Evolutionary conservation across 2,113 vertebrate species (phyloP).

Genomic region (Vicugna pacos): DNA sequence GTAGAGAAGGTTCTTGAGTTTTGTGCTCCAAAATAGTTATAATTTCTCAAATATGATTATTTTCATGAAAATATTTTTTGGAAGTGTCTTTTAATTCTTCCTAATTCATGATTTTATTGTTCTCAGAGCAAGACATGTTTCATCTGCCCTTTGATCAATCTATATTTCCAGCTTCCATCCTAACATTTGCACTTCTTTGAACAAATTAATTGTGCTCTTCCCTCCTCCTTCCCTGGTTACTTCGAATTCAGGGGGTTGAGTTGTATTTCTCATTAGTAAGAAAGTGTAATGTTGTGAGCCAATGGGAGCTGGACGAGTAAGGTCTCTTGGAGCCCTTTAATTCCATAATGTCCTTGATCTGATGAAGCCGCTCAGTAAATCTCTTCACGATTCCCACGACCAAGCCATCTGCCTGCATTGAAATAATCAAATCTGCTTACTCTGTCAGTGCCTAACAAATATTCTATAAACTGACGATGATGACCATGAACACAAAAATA

Average conservation of each 20-base stretch:
- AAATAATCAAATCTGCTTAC: constrained; percentile 83
- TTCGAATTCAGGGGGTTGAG: not conserved
- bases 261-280: constrained; percentile 55
- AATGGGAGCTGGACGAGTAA: constrained; percentile 28
- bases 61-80: constrained; percentile 46
- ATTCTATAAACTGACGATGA: constrained; percentile 73
- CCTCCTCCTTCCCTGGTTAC: not conserved
- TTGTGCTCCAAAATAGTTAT: not conserved
- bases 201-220: not conserved
- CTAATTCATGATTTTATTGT: not conserved
- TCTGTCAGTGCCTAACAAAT: constrained; percentile 66
- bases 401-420: constrained; percentile 81
- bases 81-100: constrained; percentile 36
- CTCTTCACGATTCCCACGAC: constrained; percentile 75
- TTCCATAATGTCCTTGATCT: constrained; percentile 82
- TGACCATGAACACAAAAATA: constrained; percentile 70
- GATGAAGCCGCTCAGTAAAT: constrained; percentile 76
- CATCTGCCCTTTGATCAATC: not conserved
- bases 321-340: constrained; percentile 72
- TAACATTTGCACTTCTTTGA: constrained; percentile 20
- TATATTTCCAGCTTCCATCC: not conserved
- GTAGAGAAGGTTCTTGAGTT: constrained; percentile 20
- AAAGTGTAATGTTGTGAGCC: constrained; percentile 41
- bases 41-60: constrained; percentile 1
- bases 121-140: not conserved